A percentile compares a stretch with the other conserved stretches of the same genome.
Conservation (phyloP, 1,140 invertebrate genomes). For the Hormaphis cornu region DNA sequence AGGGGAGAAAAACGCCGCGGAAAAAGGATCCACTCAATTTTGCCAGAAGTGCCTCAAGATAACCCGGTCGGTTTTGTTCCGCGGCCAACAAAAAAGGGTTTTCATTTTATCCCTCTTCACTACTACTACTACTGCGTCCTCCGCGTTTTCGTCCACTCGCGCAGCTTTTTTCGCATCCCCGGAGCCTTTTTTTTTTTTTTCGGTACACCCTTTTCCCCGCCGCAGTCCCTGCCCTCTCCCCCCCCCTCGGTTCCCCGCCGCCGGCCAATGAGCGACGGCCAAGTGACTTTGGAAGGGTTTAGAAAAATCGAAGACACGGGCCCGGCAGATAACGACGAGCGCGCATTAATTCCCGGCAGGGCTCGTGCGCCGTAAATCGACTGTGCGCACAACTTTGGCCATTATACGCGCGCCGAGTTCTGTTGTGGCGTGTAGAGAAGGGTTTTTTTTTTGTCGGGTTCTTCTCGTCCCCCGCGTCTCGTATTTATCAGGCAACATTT, state of each 20-base stretch:
- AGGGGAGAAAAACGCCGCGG: not conserved
- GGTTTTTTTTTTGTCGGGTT: conserved; percentile 22
- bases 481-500: conserved; percentile 28
- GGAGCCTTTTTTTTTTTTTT: conserved; percentile 19
- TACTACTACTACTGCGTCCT: too few species aligned
- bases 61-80: conserved; percentile 28
- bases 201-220: conserved; percentile 6
- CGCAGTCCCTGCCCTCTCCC: not conserved
- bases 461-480: conserved; percentile 7
- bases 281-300: conserved; percentile 24
- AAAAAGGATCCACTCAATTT: conserved; percentile 33
- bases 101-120: conserved; percentile 6
- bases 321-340: conserved; percentile 28
- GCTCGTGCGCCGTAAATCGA: conserved; percentile 29
- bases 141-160: conserved; percentile 2
- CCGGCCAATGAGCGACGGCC: conserved; percentile 10
- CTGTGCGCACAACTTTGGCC: conserved; percentile 24
- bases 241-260: not conserved
- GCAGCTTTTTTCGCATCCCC: conserved; percentile 10
- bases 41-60: conserved; percentile 32
- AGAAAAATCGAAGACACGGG: conserved; percentile 30
- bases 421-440: not conserved
- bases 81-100: conserved; percentile 31
- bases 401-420: conserved; percentile 16
- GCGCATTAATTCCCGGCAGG: conserved; percentile 28